Conservation (phyloP, 2,113 vertebrate species). For the Hippoglossus stenolepis region DNA sequence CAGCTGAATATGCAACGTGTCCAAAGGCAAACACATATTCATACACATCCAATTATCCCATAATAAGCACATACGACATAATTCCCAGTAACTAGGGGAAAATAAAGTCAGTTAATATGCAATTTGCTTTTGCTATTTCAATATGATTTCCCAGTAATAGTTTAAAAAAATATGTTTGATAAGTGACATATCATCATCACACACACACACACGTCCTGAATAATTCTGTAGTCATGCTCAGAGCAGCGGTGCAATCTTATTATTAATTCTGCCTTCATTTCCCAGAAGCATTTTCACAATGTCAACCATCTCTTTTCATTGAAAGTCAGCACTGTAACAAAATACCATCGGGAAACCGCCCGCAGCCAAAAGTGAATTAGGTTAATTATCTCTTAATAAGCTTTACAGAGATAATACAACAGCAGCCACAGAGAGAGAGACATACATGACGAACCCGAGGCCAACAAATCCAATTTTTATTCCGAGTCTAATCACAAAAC, state of each 20-base stretch:
- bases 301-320: conserved; percentile 56
- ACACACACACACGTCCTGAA: not conserved
- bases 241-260: conserved; percentile 43
- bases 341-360: conserved; percentile 47
- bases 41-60: not conserved
- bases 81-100: not conserved
- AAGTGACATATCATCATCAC: not conserved
- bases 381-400: conserved; percentile 77
- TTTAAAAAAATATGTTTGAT: not conserved
- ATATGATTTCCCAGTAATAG: not conserved
- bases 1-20: not conserved
- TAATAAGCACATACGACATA: not conserved
- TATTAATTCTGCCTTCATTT: conserved; percentile 63
- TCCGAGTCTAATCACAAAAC: not conserved
- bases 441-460: not conserved
- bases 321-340: conserved; percentile 35
- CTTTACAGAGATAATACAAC: conserved; percentile 59
- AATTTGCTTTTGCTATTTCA: not conserved
- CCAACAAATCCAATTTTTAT: not conserved
- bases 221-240: conserved; percentile 32
- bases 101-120: not conserved
- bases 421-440: conserved; percentile 28
- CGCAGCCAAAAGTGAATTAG: conserved; percentile 64
- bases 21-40: not conserved
- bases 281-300: conserved; percentile 62